Base-by-base conservation (phyloP, 2,888 invertebrate genomes). In the Athalia cordata region DNA sequence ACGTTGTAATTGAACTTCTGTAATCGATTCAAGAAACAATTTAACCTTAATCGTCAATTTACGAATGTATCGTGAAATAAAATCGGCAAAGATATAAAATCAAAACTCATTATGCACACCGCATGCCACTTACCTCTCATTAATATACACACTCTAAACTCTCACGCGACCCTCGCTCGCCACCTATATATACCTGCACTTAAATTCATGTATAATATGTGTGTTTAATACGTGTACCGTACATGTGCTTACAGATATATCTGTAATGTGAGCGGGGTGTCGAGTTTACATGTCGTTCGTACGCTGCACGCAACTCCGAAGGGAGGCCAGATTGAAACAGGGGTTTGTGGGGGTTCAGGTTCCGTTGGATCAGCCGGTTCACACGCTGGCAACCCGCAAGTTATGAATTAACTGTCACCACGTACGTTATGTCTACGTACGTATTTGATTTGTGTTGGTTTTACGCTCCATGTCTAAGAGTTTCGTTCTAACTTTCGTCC, bases 331-430 rank as follows among this genome's bases (percentile, higher is more conserved):
- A 85, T 85, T 85, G 85, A 82, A 85, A 84, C 81, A 72, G 82
- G 80, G 78, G 50, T 9, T 50, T 77, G 76, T 55, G 7, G 74
- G 61, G 77, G 64, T 79, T 29, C 29, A 29, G 29, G 29, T 29
- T 29, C 29, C 29, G 29, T 29, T 29, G 29, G 29, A 29, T 29
- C 29, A 29, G 29, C 29, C 29, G 29, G 29, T 29, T 29, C 29
- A 70, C 57, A 77, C 80, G 79, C 78, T 77, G 76, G 81, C 52
- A 80, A 81, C 81, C 83, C 81, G 81, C 85, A 81, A 84, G 86
- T 86, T 86, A 86, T 86, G 86, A 86, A 86, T 86, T 86, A 86
- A 86, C 86, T 86, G 86, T 86, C 86, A 86, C 82, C 82, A 79
- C 81, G 29, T 29, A 29, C 29, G 29, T 29, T 29, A 2, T 29